A percentile compares a stretch with the other conserved stretches of the same genome.
phyloP scores from a whole-genome alignment of 2,888 invertebrate species.

The Pachymerium ferrugineum region DNA sequence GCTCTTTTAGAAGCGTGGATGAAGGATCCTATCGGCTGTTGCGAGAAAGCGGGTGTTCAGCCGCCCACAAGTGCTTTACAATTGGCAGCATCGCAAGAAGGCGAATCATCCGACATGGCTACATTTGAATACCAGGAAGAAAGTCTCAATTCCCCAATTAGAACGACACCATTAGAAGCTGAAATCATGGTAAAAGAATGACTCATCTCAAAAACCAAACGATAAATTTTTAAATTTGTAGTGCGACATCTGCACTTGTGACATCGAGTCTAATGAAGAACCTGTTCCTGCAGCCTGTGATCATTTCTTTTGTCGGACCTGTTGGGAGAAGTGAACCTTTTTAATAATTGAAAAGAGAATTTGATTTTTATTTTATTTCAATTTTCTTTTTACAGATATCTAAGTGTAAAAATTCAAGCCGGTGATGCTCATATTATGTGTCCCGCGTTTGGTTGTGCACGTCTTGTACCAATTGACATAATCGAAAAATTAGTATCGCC shows the following conservation, averaged over 20 bases:
- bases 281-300: conserved; percentile 58
- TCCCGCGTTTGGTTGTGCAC: conserved; percentile 60
- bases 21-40: conserved; percentile 59
- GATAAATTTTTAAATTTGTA: conserved; percentile 41
- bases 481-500: conserved; percentile 62
- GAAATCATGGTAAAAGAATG: conserved; percentile 36
- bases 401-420: conserved; percentile 60
- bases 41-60: conserved; percentile 61
- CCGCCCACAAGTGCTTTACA: conserved; percentile 54
- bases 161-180: conserved; percentile 35
- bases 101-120: conserved; percentile 42
- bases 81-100: conserved; percentile 32
- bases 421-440: conserved; percentile 63
- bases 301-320: conserved; percentile 59
- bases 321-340: conserved; percentile 56
- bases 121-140: conserved; percentile 39
- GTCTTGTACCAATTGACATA: conserved; percentile 60
- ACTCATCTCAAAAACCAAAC: neutral
- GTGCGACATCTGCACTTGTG: conserved; percentile 59
- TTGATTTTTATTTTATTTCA: conserved; percentile 29
- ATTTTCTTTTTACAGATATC: conserved; percentile 49
- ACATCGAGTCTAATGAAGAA: conserved; percentile 52
- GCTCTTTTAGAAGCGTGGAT: conserved; percentile 62
- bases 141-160: conserved; percentile 39
- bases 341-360: neutral